Conservation (phyloP, 2,888 invertebrate species). For the Priocnemis perturbator region DNA sequence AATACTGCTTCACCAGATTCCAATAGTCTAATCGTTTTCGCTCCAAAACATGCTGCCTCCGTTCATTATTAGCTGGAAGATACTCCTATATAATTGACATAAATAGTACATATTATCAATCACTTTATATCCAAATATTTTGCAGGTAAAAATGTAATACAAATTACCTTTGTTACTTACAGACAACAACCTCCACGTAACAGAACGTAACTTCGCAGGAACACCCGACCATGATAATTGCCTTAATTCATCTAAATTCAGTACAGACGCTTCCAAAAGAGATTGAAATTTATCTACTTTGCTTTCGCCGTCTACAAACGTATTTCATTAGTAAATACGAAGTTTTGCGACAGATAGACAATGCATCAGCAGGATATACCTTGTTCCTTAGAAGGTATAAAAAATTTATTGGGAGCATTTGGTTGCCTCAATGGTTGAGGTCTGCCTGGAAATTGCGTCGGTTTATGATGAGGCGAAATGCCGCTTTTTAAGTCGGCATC, state of each 20-base stretch:
- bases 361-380: slow-evolving; percentile 49
- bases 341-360: background rate
- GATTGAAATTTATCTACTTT: slow-evolving; percentile 91
- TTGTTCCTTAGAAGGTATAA: slow-evolving; percentile 73
- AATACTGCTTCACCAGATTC: slow-evolving; percentile 97
- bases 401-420: slow-evolving; percentile 68
- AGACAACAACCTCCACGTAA: slow-evolving; percentile 82
- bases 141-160: slow-evolving; percentile 10
- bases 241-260: slow-evolving; percentile 91
- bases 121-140: slow-evolving; percentile 46
- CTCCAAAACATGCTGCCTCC: slow-evolving; percentile 90
- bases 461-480: slow-evolving; percentile 61
- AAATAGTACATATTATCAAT: background rate
- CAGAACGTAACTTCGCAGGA: slow-evolving; percentile 87
- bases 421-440: slow-evolving; percentile 81
- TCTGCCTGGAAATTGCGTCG: slow-evolving; percentile 81
- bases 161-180: slow-evolving; percentile 74
- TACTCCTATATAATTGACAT: slow-evolving; percentile 85
- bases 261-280: slow-evolving; percentile 84
- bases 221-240: slow-evolving; percentile 98
- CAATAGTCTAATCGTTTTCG: slow-evolving; percentile 97
- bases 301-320: slow-evolving; percentile 78
- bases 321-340: background rate
- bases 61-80: slow-evolving; percentile 93
- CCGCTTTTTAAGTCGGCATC: slow-evolving; percentile 51